Conservation (phyloP, 2,797 vertebrate genomes). For the Octomys mimax region DNA sequence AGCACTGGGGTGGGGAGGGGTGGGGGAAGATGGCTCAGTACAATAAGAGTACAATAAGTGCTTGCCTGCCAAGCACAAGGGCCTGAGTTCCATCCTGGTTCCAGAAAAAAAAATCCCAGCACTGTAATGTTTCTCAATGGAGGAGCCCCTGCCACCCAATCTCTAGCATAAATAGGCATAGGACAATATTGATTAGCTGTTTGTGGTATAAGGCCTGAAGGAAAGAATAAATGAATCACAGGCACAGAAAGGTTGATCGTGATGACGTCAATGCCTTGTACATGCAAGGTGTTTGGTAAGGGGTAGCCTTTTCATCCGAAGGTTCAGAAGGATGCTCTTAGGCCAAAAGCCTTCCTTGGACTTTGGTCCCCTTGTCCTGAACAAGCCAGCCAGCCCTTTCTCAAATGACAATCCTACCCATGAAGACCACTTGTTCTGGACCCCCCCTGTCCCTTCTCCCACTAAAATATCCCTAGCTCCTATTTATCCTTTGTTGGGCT, state of each 20-base stretch:
- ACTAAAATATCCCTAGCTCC: not conserved
- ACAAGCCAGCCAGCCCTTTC: conserved; percentile 44
- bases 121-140: conserved; percentile 10
- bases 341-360: conserved; percentile 18
- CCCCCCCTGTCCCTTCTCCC: not conserved
- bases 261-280: not conserved
- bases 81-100: no score
- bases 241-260: not conserved
- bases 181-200: not conserved
- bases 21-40: no score
- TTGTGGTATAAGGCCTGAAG: conserved; percentile 30
- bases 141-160: not conserved
- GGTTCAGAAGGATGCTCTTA: not conserved
- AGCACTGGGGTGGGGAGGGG: no score
- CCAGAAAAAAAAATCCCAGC: no score
- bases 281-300: not conserved
- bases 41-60: no score
- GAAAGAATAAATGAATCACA: conserved; percentile 31
- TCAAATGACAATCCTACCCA: conserved; percentile 43
- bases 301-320: not conserved
- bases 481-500: not conserved
- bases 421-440: not conserved
- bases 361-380: conserved; percentile 22
- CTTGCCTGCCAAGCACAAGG: no score
- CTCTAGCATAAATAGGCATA: not conserved